These are phyloP conservation scores for Catharus ustulatus DNA, from an alignment of 2,797 vertebrate species.

Conservation along the genomic window DNA sequence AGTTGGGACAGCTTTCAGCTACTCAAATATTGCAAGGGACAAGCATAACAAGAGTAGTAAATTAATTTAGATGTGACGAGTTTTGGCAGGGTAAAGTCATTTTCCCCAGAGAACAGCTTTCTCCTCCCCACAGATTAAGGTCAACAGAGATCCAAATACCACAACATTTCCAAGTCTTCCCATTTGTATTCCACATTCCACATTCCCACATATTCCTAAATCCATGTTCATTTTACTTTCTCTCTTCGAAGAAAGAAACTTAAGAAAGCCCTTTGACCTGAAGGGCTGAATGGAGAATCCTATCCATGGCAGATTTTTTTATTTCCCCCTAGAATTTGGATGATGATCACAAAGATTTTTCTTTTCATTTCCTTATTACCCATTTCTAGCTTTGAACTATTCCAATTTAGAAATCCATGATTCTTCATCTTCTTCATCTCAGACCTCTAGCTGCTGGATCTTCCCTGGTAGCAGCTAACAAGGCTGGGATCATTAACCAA, in stretches of 20 bases:
- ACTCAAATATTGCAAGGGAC: neutral
- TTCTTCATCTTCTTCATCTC: neutral
- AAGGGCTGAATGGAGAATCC: conserved; percentile 5
- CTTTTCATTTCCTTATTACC: conserved; percentile 40
- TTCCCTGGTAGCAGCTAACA: neutral
- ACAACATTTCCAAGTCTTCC: neutral
- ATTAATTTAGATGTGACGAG: neutral
- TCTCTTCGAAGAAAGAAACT: neutral
- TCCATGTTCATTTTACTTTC: neutral
- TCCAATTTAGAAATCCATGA: conserved; percentile 37
- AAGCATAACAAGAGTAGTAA: neutral
- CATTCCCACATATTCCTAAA: neutral
- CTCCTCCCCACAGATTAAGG: neutral
- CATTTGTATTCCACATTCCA: neutral
- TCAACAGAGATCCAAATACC: neutral
- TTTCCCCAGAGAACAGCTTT: neutral
- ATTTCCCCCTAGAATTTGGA: conserved; percentile 31
- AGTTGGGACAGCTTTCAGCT: neutral
- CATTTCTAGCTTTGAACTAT: conserved; percentile 31
- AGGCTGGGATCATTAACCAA: conserved; percentile 43
- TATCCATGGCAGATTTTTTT: neutral
- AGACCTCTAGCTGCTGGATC: conserved; percentile 3
- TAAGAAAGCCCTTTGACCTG: neutral
- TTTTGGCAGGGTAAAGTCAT: neutral
- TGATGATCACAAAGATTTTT: conserved; percentile 53